Evolutionary conservation across 2,888 invertebrate species (phyloP), one percentile per base, ranked within the genome.

Genomic region (Drosophila niveifrons): DNA sequence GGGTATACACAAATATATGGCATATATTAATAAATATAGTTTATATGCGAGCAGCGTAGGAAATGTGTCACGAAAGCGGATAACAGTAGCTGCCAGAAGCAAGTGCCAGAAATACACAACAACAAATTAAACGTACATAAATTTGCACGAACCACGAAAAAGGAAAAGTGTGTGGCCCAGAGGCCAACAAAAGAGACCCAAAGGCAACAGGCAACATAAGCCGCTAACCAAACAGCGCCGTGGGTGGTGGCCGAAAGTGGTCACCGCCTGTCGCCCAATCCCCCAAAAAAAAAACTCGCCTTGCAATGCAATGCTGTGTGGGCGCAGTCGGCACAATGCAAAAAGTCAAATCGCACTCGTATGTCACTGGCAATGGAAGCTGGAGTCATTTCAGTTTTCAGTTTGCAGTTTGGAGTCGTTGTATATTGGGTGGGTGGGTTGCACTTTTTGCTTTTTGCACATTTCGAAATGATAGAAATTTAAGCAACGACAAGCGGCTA

Each of bases 381-480:
- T n/a, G 18, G 44, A 51, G 67, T 17, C 34, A 51, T 31, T 46
- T 44, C 9, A 47, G 39, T 59, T 44, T 44, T n/a, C n/a, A n/a
- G n/a, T n/a, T n/a, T 46, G 47, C 9, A 47, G 39, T 59, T 44
- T 44, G 18, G 7, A 36, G 31, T 36, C n/a, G 36, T 23, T 23
- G 11, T 11, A 11, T 11, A 36, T 31, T 67, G 67, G 55, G 28
- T 81, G 82, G 79, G 71, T 82, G 72, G 77, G 48, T 72, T 53
- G 15, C 23, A 23, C 17, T 29, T 39, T 15, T 46, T 13, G 29
- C 9, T 43, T 34, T 11, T 34, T 51, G 18, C 29, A 43, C 72
- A 79, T 82, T 82, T 67, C 83, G 88, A 80, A 85, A 88, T 72
- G 73, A 36, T 80, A 74, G 88, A 81, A 83, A 85, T 81, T 79